Evolutionary conservation across 2,113 vertebrate species (phyloP).

Genomic region (Rissa tridactyla): DNA sequence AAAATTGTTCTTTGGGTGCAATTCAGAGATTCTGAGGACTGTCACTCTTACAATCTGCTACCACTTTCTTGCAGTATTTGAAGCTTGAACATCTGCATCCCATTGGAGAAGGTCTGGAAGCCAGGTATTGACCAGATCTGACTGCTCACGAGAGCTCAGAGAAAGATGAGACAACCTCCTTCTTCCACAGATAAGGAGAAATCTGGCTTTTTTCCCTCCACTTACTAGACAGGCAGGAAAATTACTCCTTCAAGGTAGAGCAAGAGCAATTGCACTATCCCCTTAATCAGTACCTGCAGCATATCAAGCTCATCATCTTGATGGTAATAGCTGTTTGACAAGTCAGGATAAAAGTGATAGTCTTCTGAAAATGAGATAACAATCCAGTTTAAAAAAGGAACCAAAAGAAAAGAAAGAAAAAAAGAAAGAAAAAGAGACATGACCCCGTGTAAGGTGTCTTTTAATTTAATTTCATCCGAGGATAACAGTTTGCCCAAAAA

Average conservation of each 20-base stretch:
- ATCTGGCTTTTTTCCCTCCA: neutral
- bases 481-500: conserved; percentile 65
- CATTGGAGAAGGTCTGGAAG: neutral
- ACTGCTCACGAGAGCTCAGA: neutral
- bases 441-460: conserved; percentile 31
- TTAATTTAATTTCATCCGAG: conserved; percentile 67
- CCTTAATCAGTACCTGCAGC: conserved; percentile 68
- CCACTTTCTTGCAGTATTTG: neutral
- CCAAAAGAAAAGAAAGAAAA: neutral
- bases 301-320: conserved; percentile 59
- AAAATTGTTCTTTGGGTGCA: neutral
- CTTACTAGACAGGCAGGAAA: conserved; percentile 62
- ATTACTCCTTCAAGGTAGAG: conserved; percentile 68
- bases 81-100: neutral
- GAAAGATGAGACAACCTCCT: conserved; percentile 32
- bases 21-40: neutral
- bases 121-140: neutral
- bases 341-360: conserved; percentile 65
- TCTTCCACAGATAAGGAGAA: conserved; percentile 40
- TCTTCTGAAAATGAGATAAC: conserved; percentile 70
- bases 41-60: neutral
- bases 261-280: conserved; percentile 54
- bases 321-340: conserved; percentile 69
- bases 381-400: conserved; percentile 44
- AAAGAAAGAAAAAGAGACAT: neutral